Base-by-base conservation (phyloP, 2,888 invertebrate species). In the Conistra vaccinii region DNA sequence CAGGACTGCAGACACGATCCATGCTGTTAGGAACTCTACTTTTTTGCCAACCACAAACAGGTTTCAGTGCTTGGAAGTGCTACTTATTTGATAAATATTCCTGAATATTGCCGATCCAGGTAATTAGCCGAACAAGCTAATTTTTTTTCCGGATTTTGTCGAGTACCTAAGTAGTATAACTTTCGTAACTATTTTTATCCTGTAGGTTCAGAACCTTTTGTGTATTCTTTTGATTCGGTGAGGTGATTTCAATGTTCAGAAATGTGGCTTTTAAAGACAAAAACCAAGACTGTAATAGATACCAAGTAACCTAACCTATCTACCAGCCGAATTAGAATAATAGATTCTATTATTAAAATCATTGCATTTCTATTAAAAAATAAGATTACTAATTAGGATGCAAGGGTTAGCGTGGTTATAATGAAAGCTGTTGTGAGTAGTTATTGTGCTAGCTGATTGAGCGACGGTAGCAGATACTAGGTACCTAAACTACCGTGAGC, bases 21-120 rank as follows among this genome's bases (percentile, higher is more conserved):
- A 4, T 14, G n/a, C 26, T 39, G 20, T n/a, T 61, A 29, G 48
- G 14, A 26, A 32, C 14, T 51, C 29, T 62, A 62, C 9, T 45
- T 73, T 48, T 69, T 67, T 62, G 72, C 70, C 23, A 62, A 35
- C 2, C 57, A 45, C 9, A 66, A 80, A 81, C 80, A 66, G 83
- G 80, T 81, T 81, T 76, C 23, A 29, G 32, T 32, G 39, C 55
- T 42, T 48, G 10, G 10, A 26, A 62, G 3, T 14, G 17, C 9
- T 35, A 26, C 9, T 10, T 17, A 26, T 23, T 45, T 60, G 32
- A 42, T 78, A 61, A 70, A 35, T 70, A 48, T 61, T 42, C 5
- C 3, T 51, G 23, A 78, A 35, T 61, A 61, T 42, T 3, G n/a
- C 20, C 32, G 17, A 26, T 4, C 14, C 29, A 14, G 32, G 51